Conservation (phyloP, 35 echinoderm and acorn worm species). For the Eucidaris tribuloides region DNA sequence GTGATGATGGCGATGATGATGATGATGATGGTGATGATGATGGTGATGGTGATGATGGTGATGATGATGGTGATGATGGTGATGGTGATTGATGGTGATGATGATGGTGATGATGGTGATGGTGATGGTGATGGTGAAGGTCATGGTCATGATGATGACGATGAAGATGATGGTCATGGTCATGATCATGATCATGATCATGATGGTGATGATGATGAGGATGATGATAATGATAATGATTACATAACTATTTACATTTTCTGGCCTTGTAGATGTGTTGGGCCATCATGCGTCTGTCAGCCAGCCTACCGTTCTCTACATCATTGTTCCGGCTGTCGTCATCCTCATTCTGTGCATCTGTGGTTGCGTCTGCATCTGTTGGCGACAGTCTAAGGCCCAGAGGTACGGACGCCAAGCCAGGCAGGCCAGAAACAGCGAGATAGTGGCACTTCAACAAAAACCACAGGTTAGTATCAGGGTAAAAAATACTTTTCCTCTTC, state of each 20-base stretch:
- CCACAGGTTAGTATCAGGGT: conserved; percentile 42
- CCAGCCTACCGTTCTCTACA: conserved; percentile 65
- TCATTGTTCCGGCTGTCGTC: conserved; percentile 72
- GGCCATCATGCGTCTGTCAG: too few relatives aligned
- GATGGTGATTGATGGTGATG: neutral
- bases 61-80: neutral
- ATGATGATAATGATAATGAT: neutral
- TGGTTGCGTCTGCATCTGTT: conserved; percentile 80
- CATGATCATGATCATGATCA: neutral
- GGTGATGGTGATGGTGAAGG: neutral
- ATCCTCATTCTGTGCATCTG: conserved; percentile 48
- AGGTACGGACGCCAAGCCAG: neutral
- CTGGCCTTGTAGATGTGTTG: too few relatives aligned
- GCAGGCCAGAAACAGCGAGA: conserved; percentile 47
- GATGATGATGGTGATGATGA: neutral
- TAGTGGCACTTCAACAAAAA: conserved; percentile 72
- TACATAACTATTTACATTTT: too few relatives aligned
- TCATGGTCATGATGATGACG: neutral
- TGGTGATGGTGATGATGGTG: neutral
- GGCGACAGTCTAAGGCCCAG: conserved; percentile 51
- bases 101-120: neutral
- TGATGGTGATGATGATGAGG: neutral
- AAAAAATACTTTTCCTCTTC: too few relatives aligned
- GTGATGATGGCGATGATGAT: neutral
- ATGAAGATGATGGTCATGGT: neutral